phyloP scores from a whole-genome alignment of 2,113 vertebrate genomes.

The Mola mola region DNA sequence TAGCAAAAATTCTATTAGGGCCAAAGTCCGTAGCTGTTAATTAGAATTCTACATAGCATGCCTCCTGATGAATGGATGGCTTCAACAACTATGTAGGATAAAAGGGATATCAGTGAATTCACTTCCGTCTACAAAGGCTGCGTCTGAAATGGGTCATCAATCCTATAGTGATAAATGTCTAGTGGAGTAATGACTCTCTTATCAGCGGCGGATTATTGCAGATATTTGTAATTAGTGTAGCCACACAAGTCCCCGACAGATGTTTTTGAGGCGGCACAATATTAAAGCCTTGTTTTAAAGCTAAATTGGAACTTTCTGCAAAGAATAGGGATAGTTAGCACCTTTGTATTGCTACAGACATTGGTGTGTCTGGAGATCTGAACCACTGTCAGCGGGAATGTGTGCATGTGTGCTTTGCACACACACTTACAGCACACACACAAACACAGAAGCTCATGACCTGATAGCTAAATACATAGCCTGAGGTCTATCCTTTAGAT shows the following conservation, averaged over 20 bases:
- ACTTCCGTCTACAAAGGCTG: slow-evolving; percentile 77
- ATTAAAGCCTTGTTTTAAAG: slow-evolving; percentile 68
- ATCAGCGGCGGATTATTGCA: slow-evolving; percentile 80
- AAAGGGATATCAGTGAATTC: slow-evolving; percentile 77
- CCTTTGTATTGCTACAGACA: slow-evolving; percentile 58
- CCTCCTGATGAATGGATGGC: slow-evolving; percentile 81
- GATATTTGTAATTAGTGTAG: slow-evolving; percentile 84
- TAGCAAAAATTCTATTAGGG: slow-evolving; percentile 83
- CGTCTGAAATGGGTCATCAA: slow-evolving; percentile 84
- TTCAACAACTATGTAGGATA: slow-evolving; percentile 77
- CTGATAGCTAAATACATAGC: slow-evolving; percentile 66
- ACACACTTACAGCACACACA: slow-evolving; percentile 15
- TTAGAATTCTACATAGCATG: slow-evolving; percentile 79
- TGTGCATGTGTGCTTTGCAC: slow-evolving; percentile 1
- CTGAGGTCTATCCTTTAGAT: slow-evolving; percentile 71
- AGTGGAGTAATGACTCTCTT: slow-evolving; percentile 83
- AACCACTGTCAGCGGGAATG: too few relatives aligned
- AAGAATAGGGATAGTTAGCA: slow-evolving; percentile 70
- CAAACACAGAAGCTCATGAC: slow-evolving; percentile 30
- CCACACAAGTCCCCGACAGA: slow-evolving; percentile 80
- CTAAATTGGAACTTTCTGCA: slow-evolving; percentile 75
- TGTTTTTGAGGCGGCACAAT: slow-evolving; percentile 76
- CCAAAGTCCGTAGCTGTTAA: slow-evolving; percentile 81
- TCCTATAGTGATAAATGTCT: slow-evolving; percentile 84
- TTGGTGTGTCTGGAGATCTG: slow-evolving; percentile 43